Conservation (phyloP, 1,140 invertebrate species). For the Temnothorax curvispinosus region DNA sequence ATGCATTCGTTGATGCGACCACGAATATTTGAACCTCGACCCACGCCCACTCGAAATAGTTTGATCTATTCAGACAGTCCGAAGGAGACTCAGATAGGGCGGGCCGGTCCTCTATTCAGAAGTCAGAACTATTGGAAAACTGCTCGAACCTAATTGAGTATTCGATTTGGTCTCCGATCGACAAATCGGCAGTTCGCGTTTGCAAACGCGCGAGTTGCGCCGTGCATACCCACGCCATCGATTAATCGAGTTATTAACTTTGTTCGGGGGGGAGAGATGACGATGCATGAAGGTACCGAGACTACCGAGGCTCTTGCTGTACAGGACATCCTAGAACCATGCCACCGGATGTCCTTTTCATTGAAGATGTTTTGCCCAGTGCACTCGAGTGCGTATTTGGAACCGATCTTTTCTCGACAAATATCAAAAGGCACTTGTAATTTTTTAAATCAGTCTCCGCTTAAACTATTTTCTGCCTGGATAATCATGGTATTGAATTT, state of each 20-base stretch:
- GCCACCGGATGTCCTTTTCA: background rate
- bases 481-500: background rate
- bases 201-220: conserved; percentile 49
- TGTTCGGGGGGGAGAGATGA: conserved; percentile 12
- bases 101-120: conserved; percentile 42
- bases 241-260: conserved; percentile 62
- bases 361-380: background rate
- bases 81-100: conserved; percentile 55
- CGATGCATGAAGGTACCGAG: conserved; percentile 20
- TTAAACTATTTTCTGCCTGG: background rate
- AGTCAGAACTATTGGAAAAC: conserved; percentile 62
- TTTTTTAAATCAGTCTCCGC: background rate
- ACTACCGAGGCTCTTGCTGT: background rate
- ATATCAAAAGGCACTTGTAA: background rate
- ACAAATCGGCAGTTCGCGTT: conserved; percentile 55
- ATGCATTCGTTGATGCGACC: conserved; percentile 20
- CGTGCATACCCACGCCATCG: conserved; percentile 34
- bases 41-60: conserved; percentile 53
- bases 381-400: background rate
- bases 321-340: background rate
- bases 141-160: conserved; percentile 60
- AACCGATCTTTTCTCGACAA: background rate
- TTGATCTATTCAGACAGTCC: conserved; percentile 52
- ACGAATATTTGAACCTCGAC: conserved; percentile 40
- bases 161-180: conserved; percentile 54